These are phyloP conservation scores for Himantopus leucocephalus DNA, from an alignment of 2,113 vertebrate genomes.

Conservation along the genomic window DNA sequence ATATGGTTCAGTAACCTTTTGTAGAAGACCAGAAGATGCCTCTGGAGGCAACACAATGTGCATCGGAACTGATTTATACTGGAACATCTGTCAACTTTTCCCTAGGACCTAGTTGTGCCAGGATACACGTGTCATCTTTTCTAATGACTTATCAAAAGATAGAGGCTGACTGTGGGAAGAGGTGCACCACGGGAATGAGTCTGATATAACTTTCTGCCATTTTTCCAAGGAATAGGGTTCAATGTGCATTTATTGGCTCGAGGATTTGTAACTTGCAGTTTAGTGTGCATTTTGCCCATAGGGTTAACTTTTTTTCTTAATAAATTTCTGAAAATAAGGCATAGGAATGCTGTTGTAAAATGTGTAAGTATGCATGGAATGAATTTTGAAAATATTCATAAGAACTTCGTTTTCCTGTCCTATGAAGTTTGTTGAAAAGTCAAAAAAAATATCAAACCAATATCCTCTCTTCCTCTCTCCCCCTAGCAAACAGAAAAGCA, in stretches of 20 bases:
- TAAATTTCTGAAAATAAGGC: constrained; percentile 1
- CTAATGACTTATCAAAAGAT: constrained; percentile 59
- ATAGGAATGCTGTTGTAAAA: neutral
- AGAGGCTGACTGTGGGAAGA: neutral
- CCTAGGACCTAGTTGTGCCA: constrained; percentile 50
- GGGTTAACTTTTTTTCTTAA: neutral
- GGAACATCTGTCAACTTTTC: constrained; percentile 70
- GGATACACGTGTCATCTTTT: constrained; percentile 59
- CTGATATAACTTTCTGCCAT: neutral
- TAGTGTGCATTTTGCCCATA: neutral
- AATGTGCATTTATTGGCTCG: neutral
- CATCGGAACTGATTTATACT: constrained; percentile 67
- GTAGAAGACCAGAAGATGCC: constrained; percentile 47
- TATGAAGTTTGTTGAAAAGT: neutral
- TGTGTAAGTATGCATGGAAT: neutral
- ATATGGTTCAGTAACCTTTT: constrained; percentile 63
- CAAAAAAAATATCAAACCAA: neutral
- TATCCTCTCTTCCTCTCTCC: neutral
- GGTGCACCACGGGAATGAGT: neutral
- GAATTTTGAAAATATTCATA: neutral
- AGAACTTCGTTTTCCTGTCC: neutral
- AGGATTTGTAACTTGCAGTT: neutral
- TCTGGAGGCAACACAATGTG: constrained; percentile 45
- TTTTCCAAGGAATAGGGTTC: neutral
- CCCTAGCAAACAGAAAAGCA: neutral